These are phyloP conservation scores for Pammene aurita DNA, from an alignment of 2,888 invertebrate species.

Conservation along the genomic window DNA sequence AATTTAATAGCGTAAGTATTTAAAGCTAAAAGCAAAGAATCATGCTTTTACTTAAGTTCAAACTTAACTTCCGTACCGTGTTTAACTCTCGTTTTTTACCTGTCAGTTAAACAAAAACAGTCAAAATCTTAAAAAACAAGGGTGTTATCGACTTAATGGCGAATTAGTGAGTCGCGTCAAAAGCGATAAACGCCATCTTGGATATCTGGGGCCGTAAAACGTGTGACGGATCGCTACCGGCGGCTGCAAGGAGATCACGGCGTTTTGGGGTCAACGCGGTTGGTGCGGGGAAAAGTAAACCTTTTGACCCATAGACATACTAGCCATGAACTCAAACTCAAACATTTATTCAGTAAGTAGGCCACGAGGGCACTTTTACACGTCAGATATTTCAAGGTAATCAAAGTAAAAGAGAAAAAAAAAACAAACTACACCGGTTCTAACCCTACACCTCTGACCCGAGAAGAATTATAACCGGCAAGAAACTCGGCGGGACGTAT, in stretches of 20 bases:
- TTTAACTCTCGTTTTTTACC: slow-evolving; percentile 3
- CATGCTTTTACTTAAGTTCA: background rate
- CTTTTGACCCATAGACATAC: too few species aligned
- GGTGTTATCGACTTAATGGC: slow-evolving; percentile 49
- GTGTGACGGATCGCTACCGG: slow-evolving; percentile 74
- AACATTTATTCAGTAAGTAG: too few species aligned
- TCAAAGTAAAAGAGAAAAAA: too few species aligned
- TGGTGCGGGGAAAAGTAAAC: background rate
- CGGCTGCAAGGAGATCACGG: slow-evolving; percentile 48
- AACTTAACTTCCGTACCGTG: background rate
- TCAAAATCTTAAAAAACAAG: slow-evolving; percentile 49
- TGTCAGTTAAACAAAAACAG: slow-evolving; percentile 24
- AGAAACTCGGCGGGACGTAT: too few species aligned
- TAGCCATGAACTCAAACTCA: too few species aligned
- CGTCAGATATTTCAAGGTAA: too few species aligned
- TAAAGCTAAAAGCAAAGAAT: too few species aligned
- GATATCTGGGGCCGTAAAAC: slow-evolving; percentile 66
- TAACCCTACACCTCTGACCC: too few species aligned
- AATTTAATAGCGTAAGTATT: too few species aligned
- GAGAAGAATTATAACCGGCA: too few species aligned
- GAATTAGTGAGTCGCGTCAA: slow-evolving; percentile 58
- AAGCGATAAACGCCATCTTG: slow-evolving; percentile 62
- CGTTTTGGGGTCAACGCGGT: slow-evolving; percentile 47
- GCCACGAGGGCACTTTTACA: too few species aligned
- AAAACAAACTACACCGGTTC: too few species aligned